These are phyloP conservation scores for Protophormia terraenovae DNA, from an alignment of 2,888 invertebrate genomes.

Conservation along the genomic window DNA sequence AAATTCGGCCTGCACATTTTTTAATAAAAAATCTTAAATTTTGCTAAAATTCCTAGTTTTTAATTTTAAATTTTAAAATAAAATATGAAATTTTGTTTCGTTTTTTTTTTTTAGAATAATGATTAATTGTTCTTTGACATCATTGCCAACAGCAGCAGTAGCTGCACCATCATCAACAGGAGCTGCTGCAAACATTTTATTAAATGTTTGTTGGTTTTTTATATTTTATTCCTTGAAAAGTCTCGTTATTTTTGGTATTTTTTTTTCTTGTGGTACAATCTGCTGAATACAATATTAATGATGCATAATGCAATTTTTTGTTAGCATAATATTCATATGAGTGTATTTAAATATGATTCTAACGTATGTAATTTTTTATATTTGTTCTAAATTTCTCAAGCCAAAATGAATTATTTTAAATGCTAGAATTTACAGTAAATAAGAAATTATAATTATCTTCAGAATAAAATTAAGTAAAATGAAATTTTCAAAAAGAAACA, in stretches of 20 bases:
- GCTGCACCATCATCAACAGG: conserved; percentile 36
- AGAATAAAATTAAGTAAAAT: no score
- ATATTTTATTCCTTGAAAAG: conserved; percentile 28
- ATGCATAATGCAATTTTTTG: conserved; percentile 61
- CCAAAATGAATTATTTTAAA: background rate
- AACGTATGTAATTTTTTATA: background rate
- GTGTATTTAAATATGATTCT: background rate
- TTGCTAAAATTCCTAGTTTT: no score
- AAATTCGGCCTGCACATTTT: no score
- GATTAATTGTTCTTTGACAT: conserved; percentile 78
- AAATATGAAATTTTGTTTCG: background rate
- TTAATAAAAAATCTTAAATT: no score
- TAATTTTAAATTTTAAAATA: background rate
- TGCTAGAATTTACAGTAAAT: no score
- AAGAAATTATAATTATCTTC: background rate
- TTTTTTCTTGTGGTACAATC: conserved; percentile 39
- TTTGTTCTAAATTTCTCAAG: background rate
- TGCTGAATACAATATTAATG: conserved; percentile 67
- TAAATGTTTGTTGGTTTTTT: conserved; percentile 42
- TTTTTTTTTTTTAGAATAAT: conserved; percentile 75
- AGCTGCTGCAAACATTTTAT: conserved; percentile 48
- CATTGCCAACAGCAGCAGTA: conserved; percentile 54
- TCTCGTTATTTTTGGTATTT: conserved; percentile 19
- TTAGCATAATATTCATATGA: conserved; percentile 43
- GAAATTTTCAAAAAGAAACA: no score